These are phyloP conservation scores for Eupleurogrammus muticus DNA, from an alignment of 2,797 vertebrate species.

Conservation along the genomic window DNA sequence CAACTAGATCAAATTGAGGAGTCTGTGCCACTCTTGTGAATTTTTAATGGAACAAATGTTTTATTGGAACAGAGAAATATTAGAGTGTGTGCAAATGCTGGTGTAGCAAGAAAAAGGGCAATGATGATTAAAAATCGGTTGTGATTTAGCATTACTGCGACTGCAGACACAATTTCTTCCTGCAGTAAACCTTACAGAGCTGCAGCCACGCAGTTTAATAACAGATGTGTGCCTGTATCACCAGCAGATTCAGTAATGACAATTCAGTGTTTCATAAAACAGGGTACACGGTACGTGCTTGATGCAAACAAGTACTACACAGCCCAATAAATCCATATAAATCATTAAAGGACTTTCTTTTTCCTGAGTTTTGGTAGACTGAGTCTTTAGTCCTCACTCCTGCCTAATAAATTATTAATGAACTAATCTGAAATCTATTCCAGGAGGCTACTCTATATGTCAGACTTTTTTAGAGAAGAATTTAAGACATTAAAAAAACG, in stretches of 20 bases:
- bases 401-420: constrained; percentile 11
- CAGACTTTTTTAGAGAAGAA: constrained; percentile 2
- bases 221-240: constrained; percentile 18
- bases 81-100: constrained; percentile 18
- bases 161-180: constrained; percentile 28
- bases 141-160: constrained; percentile 35
- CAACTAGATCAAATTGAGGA: constrained; percentile 18
- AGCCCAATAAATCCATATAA: constrained; percentile 35
- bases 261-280: constrained; percentile 65
- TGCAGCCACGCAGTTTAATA: constrained; percentile 27
- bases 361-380: constrained; percentile 77
- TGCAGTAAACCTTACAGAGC: constrained; percentile 28
- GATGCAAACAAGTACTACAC: constrained; percentile 43
- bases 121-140: constrained; percentile 10
- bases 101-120: constrained; percentile 20
- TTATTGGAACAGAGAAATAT: constrained; percentile 44
- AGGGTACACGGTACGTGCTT: constrained; percentile 24
- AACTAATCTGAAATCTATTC: background rate
- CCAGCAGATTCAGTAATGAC: constrained; percentile 44
- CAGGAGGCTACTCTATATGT: background rate
- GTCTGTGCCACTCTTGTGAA: constrained; percentile 24
- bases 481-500: constrained; percentile 2
- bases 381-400: constrained; percentile 50
- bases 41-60: constrained; percentile 50
- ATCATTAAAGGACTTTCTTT: constrained; percentile 36